Evolutionary conservation across 2,888 invertebrate genomes (phyloP).

Genomic region (Apamea anceps): DNA sequence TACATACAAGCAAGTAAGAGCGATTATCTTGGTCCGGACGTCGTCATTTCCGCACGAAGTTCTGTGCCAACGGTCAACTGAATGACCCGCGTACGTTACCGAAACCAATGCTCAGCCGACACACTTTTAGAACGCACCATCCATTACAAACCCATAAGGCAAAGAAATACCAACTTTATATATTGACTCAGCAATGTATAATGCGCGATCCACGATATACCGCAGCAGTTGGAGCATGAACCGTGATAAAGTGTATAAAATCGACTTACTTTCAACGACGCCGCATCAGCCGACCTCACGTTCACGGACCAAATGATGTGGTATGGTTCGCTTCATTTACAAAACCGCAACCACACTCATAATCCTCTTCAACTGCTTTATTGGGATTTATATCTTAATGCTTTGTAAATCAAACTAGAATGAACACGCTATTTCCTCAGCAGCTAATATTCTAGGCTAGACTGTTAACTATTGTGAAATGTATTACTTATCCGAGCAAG

Average conservation of each 20-base stretch:
- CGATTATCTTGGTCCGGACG: conserved; percentile 71
- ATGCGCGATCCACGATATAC: conserved; percentile 37
- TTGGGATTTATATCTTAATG: conserved; percentile 25
- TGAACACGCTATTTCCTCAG: not conserved
- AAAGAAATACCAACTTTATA: conserved; percentile 20
- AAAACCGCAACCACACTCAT: conserved; percentile 74
- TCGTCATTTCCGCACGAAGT: conserved; percentile 73
- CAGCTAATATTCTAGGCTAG: no score
- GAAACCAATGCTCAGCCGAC: conserved; percentile 48
- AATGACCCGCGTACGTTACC: conserved; percentile 61
- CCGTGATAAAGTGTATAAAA: conserved; percentile 69
- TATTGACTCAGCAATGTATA: conserved; percentile 65
- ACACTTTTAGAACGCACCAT: conserved; percentile 44
- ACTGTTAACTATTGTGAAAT: conserved; percentile 8
- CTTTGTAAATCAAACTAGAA: conserved; percentile 22
- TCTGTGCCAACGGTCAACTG: conserved; percentile 64
- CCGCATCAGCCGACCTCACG: conserved; percentile 76
- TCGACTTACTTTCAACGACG: conserved; percentile 77
- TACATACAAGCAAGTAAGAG: conserved; percentile 80
- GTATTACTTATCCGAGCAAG: not conserved
- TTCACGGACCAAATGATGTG: conserved; percentile 76
- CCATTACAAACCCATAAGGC: conserved; percentile 18
- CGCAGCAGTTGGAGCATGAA: conserved; percentile 64
- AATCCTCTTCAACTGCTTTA: conserved; percentile 54
- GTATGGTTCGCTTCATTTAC: conserved; percentile 75